phyloP scores from a whole-genome alignment of 2,113 vertebrate genomes.

The Lepus timidus region DNA sequence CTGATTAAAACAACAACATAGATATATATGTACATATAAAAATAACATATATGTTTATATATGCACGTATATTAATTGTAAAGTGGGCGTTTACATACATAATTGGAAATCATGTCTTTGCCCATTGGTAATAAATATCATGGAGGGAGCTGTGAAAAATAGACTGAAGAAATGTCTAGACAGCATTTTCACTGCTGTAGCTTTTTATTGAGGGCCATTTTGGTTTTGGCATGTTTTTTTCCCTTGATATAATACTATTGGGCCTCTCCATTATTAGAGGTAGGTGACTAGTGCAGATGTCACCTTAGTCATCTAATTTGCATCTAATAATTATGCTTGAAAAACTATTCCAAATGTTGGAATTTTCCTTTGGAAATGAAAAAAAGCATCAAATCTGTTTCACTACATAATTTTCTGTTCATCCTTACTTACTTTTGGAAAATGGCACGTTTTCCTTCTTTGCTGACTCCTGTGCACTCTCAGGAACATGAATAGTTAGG shows the following conservation, averaged over 20 bases:
- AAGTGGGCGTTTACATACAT: not conserved
- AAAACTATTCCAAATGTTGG: conserved; percentile 55
- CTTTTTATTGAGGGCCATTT: not conserved
- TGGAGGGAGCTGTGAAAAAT: not conserved
- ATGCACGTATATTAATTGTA: not conserved
- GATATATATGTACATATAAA: not conserved
- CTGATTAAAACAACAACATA: not conserved
- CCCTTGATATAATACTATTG: not conserved
- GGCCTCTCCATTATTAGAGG: conserved; percentile 53
- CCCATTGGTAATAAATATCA: not conserved
- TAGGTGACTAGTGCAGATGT: not conserved
- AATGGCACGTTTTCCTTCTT: not conserved
- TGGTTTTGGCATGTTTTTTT: not conserved
- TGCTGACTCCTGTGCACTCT: not conserved
- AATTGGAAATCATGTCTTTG: conserved; percentile 45
- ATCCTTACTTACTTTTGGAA: not conserved
- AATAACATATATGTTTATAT: not conserved
- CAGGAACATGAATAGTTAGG: not conserved
- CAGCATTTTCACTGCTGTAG: not conserved
- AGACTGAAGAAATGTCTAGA: not conserved
- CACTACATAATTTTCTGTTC: not conserved
- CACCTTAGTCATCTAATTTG: conserved; percentile 56
- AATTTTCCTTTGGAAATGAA: conserved; percentile 56
- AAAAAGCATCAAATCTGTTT: not conserved
- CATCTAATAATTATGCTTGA: conserved; percentile 58